Evolutionary conservation across 2,113 vertebrate species (phyloP), one percentile per base, ranked within the genome.

Genomic region (Bos javanicus): DNA sequence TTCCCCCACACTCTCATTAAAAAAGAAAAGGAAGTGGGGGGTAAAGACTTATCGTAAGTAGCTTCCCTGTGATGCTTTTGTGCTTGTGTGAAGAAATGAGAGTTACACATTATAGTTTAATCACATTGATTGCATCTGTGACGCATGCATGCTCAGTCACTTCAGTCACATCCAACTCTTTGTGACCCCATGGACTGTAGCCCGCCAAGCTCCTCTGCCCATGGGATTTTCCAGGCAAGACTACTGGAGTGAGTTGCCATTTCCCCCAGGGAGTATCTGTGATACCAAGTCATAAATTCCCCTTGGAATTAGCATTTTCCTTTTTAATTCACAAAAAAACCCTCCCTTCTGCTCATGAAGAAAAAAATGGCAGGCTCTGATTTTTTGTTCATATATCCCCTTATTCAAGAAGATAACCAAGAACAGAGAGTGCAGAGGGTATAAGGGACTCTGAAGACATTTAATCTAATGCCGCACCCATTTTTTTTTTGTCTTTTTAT

Each of bases 291-390:
- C 85, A 93, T 56, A 96, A 74, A 97, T 98, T 97, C 97, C 90
- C 97, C 96, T 93, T 90, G 90, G 46, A 59, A 92, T 97, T 96
- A 98, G 54, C 82, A 92, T 97, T 96, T 97, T 86, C 97, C 97
- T 90, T 87, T 97, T 87, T 97, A 82, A 87, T 93, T 97, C 97
- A 84, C 85, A 71, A 81, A 78, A 96, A 96, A 89, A 0, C 10
- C 56, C 82, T 98, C 91, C 57, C 36, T 84, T 87, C 88, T 92
- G 14, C 21, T 95, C 96, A 88, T 95, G 80, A 97, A 83, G 80
- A 80, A 93, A 98, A 88, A 90, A 95, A 30, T 81, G 14, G 97
- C 74, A 88, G 95, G 95, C 91, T 96, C 93, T 95, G 46, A 0
- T 0, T 85, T 74, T 96, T 30, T 95, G 56, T 94, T 62, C 87